These are phyloP conservation scores for Phyllopteryx taeniolatus DNA, from an alignment of 2,113 vertebrate genomes.

Conservation along the genomic window DNA sequence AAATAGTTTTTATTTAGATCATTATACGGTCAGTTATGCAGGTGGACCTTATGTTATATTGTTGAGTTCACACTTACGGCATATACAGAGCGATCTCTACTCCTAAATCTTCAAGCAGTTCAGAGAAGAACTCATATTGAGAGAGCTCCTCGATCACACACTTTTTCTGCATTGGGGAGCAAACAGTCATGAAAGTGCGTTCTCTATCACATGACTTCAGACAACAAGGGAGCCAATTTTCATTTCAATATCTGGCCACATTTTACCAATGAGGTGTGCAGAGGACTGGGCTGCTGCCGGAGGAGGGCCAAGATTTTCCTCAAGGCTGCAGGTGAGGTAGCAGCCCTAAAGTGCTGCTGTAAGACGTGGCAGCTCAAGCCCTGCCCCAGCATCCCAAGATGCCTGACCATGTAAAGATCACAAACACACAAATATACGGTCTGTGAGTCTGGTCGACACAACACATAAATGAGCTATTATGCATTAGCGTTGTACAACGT, in stretches of 20 bases:
- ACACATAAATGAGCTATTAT: background rate
- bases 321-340: constrained; percentile 21
- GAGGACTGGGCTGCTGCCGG: constrained; percentile 58
- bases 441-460: background rate
- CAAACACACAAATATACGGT: background rate
- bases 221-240: background rate
- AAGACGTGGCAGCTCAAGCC: constrained; percentile 68
- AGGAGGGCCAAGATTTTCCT: constrained; percentile 61
- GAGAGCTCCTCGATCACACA: constrained; percentile 68
- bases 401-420: constrained; percentile 47
- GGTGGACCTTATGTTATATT: background rate
- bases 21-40: background rate
- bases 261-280: constrained; percentile 73
- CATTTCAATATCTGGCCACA: background rate
- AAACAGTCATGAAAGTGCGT: background rate
- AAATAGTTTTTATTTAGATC: background rate
- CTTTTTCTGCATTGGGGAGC: constrained; percentile 65
- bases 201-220: background rate
- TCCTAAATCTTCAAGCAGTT: constrained; percentile 66
- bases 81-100: constrained; percentile 72
- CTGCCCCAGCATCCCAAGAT: constrained; percentile 65
- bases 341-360: constrained; percentile 25
- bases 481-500: background rate
- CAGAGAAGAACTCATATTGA: constrained; percentile 64
- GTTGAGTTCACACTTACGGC: constrained; percentile 64